A percentile compares a stretch with the other conserved stretches of the same genome.
phyloP scores from a whole-genome alignment of 2,113 vertebrate species.

The Hippocampus comes region DNA sequence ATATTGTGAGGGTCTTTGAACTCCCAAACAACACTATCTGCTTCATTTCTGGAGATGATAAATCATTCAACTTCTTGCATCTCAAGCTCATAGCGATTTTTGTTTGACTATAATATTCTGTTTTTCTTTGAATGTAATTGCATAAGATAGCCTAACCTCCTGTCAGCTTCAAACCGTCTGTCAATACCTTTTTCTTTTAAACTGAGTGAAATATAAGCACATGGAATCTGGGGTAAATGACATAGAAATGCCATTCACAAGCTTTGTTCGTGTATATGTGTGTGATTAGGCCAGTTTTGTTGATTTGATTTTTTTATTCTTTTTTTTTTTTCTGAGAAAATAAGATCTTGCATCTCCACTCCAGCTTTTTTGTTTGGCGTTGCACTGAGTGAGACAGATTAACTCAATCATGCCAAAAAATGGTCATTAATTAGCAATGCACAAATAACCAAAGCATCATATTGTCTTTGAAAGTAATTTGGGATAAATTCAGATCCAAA shows the following conservation, averaged over 20 bases:
- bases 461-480: neutral
- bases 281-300: conserved; percentile 6
- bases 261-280: neutral
- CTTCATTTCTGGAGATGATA: conserved; percentile 22
- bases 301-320: neutral
- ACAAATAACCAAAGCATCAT: neutral
- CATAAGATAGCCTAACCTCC: conserved; percentile 15
- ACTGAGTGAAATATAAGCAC: conserved; percentile 3
- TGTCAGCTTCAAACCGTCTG: conserved; percentile 17
- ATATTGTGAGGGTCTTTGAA: conserved; percentile 46
- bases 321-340: neutral
- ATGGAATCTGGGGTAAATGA: neutral
- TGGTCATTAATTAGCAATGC: neutral
- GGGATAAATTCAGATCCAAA: neutral
- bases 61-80: neutral
- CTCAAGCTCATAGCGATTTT: neutral
- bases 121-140: conserved; percentile 26
- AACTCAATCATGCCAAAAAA: neutral
- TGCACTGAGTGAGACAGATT: neutral
- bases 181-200: conserved; percentile 23
- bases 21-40: conserved; percentile 26
- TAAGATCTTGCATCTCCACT: neutral
- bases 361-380: neutral
- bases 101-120: neutral
- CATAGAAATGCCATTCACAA: neutral